Evolutionary conservation across 2,888 invertebrate species (phyloP).

Genomic region (Choristoneura rosaceana): DNA sequence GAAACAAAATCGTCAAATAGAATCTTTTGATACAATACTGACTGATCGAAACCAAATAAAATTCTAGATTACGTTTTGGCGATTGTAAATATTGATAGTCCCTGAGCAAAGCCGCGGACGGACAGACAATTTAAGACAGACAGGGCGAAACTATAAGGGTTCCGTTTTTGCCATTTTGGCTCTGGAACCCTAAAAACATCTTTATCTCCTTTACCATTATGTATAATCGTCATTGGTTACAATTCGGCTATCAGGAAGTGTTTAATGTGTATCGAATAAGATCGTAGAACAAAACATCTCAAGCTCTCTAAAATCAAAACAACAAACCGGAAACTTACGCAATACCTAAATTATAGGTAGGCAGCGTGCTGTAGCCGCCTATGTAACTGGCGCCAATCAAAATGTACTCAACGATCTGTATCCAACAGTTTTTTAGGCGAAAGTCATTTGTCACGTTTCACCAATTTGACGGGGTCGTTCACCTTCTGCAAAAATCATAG

Average conservation of each 20-base stretch:
- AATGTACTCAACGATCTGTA: constrained; percentile 22
- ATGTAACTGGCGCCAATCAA: constrained; percentile 20
- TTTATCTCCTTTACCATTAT: too few species aligned
- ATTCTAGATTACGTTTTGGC: too few species aligned
- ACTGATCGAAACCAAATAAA: too few species aligned
- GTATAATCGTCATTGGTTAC: background rate
- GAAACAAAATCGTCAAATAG: too few species aligned
- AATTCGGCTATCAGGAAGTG: background rate
- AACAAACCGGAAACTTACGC: constrained; percentile 22
- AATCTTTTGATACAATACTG: too few species aligned
- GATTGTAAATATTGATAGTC: too few species aligned
- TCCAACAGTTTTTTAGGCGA: background rate
- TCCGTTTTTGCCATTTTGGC: too few species aligned
- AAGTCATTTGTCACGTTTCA: constrained; percentile 1
- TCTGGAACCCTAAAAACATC: too few species aligned
- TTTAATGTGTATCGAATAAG: background rate
- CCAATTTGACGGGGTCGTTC: constrained; percentile 3
- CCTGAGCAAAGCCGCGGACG: too few species aligned
- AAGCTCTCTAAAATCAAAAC: background rate
- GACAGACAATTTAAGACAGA: too few species aligned
- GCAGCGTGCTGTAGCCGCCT: constrained; percentile 12
- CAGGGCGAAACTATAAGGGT: too few species aligned
- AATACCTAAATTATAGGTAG: constrained; percentile 9
- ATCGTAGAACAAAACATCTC: background rate
- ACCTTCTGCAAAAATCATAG: background rate